These are phyloP conservation scores for Rhamphomyia laevipes DNA, from an alignment of 2,888 invertebrate species.

Conservation along the genomic window DNA sequence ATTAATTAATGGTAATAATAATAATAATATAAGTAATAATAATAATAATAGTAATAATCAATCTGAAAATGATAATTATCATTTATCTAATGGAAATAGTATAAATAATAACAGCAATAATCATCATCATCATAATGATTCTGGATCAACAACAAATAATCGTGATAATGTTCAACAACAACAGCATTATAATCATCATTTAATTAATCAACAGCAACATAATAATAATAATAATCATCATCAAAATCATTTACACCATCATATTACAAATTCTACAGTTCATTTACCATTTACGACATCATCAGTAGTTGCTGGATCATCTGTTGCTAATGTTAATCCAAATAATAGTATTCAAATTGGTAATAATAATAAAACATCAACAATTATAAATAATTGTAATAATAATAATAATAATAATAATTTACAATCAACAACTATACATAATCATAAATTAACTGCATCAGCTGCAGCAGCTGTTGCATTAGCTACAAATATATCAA, in stretches of 20 bases:
- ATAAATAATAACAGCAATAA: not conserved
- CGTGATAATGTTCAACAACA: too few relatives aligned
- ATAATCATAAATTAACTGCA: conserved; percentile 1
- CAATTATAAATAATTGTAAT: not conserved
- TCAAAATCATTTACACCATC: not conserved
- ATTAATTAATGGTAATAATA: not conserved
- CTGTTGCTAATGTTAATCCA: not conserved
- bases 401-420: not conserved
- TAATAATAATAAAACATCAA: not conserved
- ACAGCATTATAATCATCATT: too few relatives aligned
- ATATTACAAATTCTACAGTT: not conserved
- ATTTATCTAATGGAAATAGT: not conserved
- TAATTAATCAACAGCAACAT: too few relatives aligned
- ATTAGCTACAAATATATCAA: conserved; percentile 13
- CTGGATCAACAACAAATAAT: too few relatives aligned
- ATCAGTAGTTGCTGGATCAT: conserved; percentile 9
- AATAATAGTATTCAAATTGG: not conserved
- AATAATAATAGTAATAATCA: not conserved
- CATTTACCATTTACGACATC: conserved; percentile 1
- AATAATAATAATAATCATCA: not conserved
- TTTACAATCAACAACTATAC: not conserved
- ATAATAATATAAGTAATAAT: not conserved
- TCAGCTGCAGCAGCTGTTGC: conserved; percentile 19
- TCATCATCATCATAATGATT: not conserved
- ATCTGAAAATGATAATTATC: not conserved